Conservation (phyloP, 2,113 vertebrate species). For the Scortum barcoo region DNA sequence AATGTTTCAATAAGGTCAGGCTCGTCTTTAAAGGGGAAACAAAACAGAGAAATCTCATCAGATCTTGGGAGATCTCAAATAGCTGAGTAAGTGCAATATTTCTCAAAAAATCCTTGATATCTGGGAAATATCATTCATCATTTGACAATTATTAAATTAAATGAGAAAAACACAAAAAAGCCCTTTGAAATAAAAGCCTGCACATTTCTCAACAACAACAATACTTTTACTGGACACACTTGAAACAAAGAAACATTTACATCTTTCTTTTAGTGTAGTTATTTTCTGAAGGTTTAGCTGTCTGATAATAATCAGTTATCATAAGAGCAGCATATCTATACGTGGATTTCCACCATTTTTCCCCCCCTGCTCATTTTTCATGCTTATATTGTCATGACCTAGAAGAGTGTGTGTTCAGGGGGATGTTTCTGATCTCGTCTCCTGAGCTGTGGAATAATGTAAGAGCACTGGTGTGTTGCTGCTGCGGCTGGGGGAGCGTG, state of each 20-base stretch:
- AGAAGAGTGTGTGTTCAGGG: constrained; percentile 74
- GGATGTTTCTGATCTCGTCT: constrained; percentile 75
- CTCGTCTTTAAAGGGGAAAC: not conserved
- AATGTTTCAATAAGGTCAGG: not conserved
- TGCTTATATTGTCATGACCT: constrained; percentile 76
- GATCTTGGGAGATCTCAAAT: not conserved
- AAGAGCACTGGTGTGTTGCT: constrained; percentile 80
- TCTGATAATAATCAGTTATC: constrained; percentile 63
- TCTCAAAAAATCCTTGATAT: not conserved
- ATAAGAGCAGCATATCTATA: constrained; percentile 60
- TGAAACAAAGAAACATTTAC: constrained; percentile 15
- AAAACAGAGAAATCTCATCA: not conserved
- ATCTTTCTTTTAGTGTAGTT: constrained; percentile 19
- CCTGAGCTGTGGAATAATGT: constrained; percentile 81
- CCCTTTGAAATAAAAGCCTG: constrained; percentile 3
- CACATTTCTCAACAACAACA: not conserved
- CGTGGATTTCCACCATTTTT: constrained; percentile 55
- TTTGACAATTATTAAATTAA: constrained; percentile 39
- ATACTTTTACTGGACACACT: not conserved
- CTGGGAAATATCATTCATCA: not conserved
- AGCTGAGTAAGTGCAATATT: not conserved
- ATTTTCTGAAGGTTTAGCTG: constrained; percentile 39
- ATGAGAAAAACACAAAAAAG: constrained; percentile 16
- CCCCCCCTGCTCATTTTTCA: constrained; percentile 68
- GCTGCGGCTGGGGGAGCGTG: constrained; percentile 77